These are phyloP conservation scores for Pemphredon lugubris DNA, from an alignment of 2,888 invertebrate genomes.

Conservation along the genomic window DNA sequence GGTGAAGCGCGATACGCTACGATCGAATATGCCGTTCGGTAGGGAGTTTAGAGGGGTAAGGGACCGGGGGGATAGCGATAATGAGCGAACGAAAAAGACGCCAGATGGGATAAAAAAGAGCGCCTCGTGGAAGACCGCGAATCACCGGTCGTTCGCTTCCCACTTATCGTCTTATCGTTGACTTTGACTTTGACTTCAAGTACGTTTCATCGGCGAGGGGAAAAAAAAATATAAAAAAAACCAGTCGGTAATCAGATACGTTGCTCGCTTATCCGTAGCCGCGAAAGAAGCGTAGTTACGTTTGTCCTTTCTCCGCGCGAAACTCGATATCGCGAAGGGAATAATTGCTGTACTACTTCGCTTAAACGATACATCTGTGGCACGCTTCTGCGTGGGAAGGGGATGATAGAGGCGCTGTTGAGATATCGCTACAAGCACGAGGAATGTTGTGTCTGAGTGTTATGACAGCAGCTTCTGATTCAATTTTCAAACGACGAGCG, in stretches of 20 bases:
- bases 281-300: neutral
- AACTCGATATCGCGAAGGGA: neutral
- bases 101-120: slow-evolving; percentile 10
- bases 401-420: too few relatives aligned
- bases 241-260: slow-evolving; percentile 38
- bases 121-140: slow-evolving; percentile 24
- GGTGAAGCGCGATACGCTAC: slow-evolving; percentile 3
- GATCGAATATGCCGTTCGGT: slow-evolving; percentile 3
- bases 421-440: too few relatives aligned
- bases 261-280: slow-evolving; percentile 4
- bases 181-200: slow-evolving; percentile 55
- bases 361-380: too few relatives aligned
- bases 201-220: slow-evolving; percentile 24
- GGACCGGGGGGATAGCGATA: slow-evolving; percentile 15
- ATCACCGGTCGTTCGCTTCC: slow-evolving; percentile 40
- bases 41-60: neutral
- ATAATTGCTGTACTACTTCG: neutral
- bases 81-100: slow-evolving; percentile 23
- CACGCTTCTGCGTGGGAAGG: too few relatives aligned
- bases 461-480: too few relatives aligned
- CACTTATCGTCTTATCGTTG: slow-evolving; percentile 56
- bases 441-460: too few relatives aligned
- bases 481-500: too few relatives aligned
- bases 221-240: too few relatives aligned
- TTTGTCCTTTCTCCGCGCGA: neutral